phyloP scores from a whole-genome alignment of 2,797 vertebrate genomes.

The Anabacerthia variegaticeps region DNA sequence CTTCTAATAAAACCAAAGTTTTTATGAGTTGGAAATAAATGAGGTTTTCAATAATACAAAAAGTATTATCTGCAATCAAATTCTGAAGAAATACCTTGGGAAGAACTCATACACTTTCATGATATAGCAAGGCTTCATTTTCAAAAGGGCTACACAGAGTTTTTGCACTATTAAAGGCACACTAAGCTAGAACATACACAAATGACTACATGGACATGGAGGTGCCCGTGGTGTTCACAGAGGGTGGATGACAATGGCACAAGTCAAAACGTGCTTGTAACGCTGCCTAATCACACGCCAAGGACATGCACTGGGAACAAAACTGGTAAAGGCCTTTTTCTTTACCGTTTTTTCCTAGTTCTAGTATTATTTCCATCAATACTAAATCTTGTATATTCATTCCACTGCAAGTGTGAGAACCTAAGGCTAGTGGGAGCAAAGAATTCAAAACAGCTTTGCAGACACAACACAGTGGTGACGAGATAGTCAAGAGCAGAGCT shows the following conservation, averaged over 20 bases:
- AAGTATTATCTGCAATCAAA: constrained; percentile 1
- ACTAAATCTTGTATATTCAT: background rate
- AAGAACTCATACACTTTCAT: background rate
- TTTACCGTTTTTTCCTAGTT: constrained; percentile 21
- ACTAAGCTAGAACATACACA: constrained; percentile 78
- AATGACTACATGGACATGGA: constrained; percentile 53
- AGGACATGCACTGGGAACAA: background rate
- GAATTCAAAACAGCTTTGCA: background rate
- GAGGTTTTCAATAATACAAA: background rate
- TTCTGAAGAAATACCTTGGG: background rate
- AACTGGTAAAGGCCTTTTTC: background rate
- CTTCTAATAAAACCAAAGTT: background rate
- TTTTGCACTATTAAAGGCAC: constrained; percentile 78
- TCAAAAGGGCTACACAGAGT: constrained; percentile 71
- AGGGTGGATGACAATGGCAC: constrained; percentile 6
- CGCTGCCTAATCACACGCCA: background rate
- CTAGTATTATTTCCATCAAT: background rate
- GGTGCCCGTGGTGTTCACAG: background rate
- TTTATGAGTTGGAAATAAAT: background rate
- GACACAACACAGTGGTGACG: background rate
- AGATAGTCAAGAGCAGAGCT: background rate
- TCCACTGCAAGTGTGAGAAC: background rate
- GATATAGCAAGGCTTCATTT: constrained; percentile 47
- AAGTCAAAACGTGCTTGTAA: background rate
- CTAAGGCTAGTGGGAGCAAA: background rate